These are phyloP conservation scores for Archips crataeganus DNA, from an alignment of 2,888 invertebrate genomes.

Conservation along the genomic window DNA sequence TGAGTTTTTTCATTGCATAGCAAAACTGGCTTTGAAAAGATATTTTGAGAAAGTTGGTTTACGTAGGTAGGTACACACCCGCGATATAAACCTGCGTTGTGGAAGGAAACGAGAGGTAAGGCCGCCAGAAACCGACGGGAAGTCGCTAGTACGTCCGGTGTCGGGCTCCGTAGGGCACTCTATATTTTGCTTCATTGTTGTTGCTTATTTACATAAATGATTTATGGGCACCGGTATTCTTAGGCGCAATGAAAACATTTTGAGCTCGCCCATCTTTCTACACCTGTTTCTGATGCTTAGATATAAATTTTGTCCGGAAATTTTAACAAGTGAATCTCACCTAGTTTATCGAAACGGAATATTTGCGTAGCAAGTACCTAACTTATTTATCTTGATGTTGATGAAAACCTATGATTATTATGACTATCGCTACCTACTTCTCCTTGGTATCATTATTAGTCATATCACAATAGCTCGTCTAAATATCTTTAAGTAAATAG, in stretches of 20 bases:
- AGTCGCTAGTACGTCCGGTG: slow-evolving; percentile 69
- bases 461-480: background rate
- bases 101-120: slow-evolving; percentile 66
- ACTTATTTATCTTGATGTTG: too few species aligned
- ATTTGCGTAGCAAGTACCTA: background rate
- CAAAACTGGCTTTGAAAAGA: background rate
- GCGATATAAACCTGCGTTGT: slow-evolving; percentile 14
- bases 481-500: too few species aligned
- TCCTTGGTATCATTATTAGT: too few species aligned
- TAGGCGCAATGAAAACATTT: slow-evolving; percentile 50
- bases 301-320: slow-evolving; percentile 5
- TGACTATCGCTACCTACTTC: too few species aligned
- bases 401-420: too few species aligned
- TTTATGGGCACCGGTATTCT: slow-evolving; percentile 64
- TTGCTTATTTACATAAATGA: slow-evolving; percentile 74
- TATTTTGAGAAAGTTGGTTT: background rate
- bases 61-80: background rate
- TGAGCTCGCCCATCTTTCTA: slow-evolving; percentile 28
- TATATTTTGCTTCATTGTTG: slow-evolving; percentile 74
- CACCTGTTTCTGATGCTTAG: slow-evolving; percentile 19
- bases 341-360: background rate
- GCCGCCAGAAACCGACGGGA: slow-evolving; percentile 67
- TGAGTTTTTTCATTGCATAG: background rate
- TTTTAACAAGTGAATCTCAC: background rate
- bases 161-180: slow-evolving; percentile 62